phyloP scores from a whole-genome alignment of 2,888 invertebrate genomes.

The Uropetala carovei region DNA sequence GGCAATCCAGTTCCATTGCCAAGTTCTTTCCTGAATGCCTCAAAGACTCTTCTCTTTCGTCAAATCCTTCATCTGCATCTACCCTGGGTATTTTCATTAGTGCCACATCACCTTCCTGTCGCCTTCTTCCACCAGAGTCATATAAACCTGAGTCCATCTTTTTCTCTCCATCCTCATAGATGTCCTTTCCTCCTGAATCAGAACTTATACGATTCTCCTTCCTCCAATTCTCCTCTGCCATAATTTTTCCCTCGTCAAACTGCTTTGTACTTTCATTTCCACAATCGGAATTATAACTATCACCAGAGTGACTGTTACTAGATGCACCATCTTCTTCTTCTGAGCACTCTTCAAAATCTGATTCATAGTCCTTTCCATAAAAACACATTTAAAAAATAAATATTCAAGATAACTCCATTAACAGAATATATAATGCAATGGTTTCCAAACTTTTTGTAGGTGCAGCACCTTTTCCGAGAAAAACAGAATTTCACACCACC shows the following conservation, averaged over 20 bases:
- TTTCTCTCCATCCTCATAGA: constrained; percentile 75
- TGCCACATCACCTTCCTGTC: background rate
- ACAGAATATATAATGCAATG: too few relatives aligned
- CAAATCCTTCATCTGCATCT: constrained; percentile 31
- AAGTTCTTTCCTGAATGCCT: background rate
- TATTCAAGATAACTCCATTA: too few relatives aligned
- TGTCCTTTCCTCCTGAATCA: background rate
- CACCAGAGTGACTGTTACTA: background rate
- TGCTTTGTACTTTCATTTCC: background rate
- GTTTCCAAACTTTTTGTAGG: too few relatives aligned
- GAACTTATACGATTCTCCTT: background rate
- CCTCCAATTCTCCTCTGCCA: background rate
- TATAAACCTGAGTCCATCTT: constrained; percentile 80
- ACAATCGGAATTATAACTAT: background rate
- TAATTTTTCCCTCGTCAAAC: background rate
- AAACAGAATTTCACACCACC: too few relatives aligned
- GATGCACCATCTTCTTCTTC: constrained; percentile 40
- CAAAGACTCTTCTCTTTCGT: background rate
- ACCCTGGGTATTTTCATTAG: background rate
- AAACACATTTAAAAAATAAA: background rate
- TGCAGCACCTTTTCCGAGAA: too few relatives aligned
- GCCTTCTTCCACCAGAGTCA: constrained; percentile 74
- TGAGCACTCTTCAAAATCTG: constrained; percentile 53
- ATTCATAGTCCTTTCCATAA: constrained; percentile 49
- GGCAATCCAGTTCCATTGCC: background rate